phyloP scores from a whole-genome alignment of 2,113 vertebrate genomes.

The Elaphurus davidianus region DNA sequence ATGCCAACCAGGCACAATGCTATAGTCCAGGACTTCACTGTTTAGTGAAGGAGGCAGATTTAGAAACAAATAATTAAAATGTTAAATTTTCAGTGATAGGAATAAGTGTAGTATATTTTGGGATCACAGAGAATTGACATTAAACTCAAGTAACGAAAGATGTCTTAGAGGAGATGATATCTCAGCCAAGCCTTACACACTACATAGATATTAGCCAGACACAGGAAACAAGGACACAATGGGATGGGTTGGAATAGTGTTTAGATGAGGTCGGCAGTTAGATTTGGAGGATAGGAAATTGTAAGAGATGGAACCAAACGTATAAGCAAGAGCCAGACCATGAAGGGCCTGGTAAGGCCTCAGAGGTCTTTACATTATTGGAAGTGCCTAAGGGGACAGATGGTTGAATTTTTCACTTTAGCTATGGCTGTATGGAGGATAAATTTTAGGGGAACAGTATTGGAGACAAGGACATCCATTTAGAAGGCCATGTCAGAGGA shows the following conservation, averaged over 20 bases:
- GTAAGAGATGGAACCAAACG: background rate
- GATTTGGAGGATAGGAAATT: background rate
- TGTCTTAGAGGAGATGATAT: background rate
- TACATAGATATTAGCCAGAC: background rate
- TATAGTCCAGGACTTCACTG: background rate
- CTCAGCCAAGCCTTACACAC: background rate
- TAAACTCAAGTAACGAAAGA: background rate
- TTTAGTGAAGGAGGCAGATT: conserved; percentile 4
- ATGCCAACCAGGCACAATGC: background rate
- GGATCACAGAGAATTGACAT: background rate
- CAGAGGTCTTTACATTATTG: background rate
- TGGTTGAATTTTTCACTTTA: background rate
- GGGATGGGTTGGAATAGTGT: background rate
- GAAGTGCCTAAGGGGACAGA: background rate
- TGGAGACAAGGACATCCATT: background rate
- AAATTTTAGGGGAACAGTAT: background rate
- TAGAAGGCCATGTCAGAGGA: background rate
- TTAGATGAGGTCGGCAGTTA: background rate
- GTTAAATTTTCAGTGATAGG: background rate
- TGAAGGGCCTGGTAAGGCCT: background rate
- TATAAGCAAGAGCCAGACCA: background rate
- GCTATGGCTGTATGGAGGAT: background rate
- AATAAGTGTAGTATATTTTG: background rate
- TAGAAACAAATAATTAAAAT: conserved; percentile 26
- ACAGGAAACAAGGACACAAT: background rate